A percentile compares a stretch with the other conserved stretches of the same genome.
These are phyloP conservation scores for Isotomurus palustris DNA, from an alignment of 2,888 invertebrate genomes.

Conservation along the genomic window DNA sequence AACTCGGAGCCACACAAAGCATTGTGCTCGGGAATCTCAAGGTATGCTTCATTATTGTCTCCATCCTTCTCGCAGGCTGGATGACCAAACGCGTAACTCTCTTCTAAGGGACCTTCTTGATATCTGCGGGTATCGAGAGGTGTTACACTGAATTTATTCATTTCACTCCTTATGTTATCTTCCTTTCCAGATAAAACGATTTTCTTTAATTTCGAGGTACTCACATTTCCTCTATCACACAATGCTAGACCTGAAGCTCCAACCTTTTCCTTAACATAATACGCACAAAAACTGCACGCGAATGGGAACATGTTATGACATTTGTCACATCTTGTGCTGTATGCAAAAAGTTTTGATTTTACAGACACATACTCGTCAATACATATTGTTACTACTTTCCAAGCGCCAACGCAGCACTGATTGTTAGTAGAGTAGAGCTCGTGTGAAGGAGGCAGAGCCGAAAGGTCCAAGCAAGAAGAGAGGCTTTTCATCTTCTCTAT, in stretches of 20 bases:
- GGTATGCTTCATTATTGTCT: background rate
- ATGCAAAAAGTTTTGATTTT: background rate
- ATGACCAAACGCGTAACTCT: no score
- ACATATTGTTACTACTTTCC: background rate
- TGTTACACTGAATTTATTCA: no score
- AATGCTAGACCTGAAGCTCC: no score
- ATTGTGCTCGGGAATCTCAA: background rate
- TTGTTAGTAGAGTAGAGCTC: background rate
- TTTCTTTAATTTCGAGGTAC: no score
- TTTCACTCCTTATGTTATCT: no score
- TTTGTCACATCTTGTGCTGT: background rate
- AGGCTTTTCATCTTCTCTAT: conserved; percentile 2
- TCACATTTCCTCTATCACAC: no score
- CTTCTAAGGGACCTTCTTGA: no score
- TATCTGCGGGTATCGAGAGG: no score
- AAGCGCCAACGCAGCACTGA: conserved; percentile 1
- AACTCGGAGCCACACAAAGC: background rate
- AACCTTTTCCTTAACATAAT: no score
- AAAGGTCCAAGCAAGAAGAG: background rate
- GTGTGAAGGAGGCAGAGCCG: background rate
- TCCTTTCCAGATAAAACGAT: no score
- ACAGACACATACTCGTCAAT: conserved; percentile 4
- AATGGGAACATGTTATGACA: background rate
- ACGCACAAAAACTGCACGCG: no score
- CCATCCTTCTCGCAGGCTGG: background rate